Evolutionary conservation across 2,797 vertebrate species (phyloP).

Genomic region (Lerista edwardsae): DNA sequence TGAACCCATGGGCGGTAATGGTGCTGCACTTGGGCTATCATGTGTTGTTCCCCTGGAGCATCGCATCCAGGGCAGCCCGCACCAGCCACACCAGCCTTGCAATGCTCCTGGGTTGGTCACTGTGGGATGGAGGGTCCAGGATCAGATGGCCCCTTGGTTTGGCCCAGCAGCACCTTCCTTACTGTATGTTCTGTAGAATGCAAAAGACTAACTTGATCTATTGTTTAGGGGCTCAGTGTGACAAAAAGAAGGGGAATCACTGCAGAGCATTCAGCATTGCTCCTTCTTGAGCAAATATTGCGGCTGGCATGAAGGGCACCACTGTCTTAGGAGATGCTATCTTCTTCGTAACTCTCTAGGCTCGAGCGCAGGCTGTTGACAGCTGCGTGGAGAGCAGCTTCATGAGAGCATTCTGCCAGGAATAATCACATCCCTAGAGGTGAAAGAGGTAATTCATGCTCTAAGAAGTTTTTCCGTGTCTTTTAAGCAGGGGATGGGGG

Average conservation of each 20-base stretch:
- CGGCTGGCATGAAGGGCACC: conserved; percentile 4
- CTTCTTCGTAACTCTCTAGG: neutral
- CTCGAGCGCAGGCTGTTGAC: conserved; percentile 14
- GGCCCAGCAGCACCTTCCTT: neutral
- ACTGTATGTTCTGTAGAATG: neutral
- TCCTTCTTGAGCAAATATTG: conserved; percentile 9
- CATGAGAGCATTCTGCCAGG: conserved; percentile 33
- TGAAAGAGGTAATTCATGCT: conserved; percentile 30
- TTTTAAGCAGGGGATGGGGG: neutral
- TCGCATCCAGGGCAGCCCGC: too few species aligned
- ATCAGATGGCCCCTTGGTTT: neutral
- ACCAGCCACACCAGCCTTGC: too few species aligned
- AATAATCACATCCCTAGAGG: conserved; percentile 39
- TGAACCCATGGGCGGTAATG: too few species aligned
- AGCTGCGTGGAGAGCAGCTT: conserved; percentile 15
- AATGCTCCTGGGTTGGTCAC: neutral
- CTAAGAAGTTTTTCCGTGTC: neutral
- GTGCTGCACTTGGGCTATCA: too few species aligned
- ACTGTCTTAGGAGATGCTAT: conserved; percentile 10
- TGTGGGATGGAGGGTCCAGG: neutral
- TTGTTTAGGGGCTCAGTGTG: neutral
- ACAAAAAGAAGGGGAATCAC: neutral
- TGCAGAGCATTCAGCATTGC: neutral
- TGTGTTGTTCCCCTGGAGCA: too few species aligned
- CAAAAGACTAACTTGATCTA: neutral